Evolutionary conservation across 2,797 vertebrate genomes (phyloP), one percentile per base, ranked within the genome.

Genomic region (Hoplostethus atlanticus): DNA sequence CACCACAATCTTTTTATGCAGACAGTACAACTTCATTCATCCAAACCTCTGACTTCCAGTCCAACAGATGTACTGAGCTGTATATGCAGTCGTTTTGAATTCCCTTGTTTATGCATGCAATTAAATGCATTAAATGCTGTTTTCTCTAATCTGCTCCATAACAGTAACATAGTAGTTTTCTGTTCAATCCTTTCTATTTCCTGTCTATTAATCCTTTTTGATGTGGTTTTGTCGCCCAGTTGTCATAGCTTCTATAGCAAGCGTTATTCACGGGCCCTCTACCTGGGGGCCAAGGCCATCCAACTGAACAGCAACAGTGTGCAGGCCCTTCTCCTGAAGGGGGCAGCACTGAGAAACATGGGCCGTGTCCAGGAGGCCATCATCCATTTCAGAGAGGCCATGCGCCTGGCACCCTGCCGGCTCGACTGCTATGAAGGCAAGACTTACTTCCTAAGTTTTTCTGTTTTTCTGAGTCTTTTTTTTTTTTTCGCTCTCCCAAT

Each of bases 221-320:
- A 59, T 74, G n/a, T 62, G 5, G 55, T 7, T 52, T 47, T 75
- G 13, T 79, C 58, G 0, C 59, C 0, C 85, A 99, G 98, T 40
- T 99, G 97, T 88, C 97, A 99, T 84, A 99, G 98, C 89, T 99
- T 99, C 91, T 99, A 99, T 73, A 99, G 97, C 80, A 99, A 99
- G 88, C 94, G 98, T 28, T 98, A 99, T 79, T 99, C 98, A 25
- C 95, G 98, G 54, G 97, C 98, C 0, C 94, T 99, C 0, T 99
- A 99, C 90, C 90, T 99, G 51, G 98, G 98, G 30, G 98, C 98
- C 55, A 99, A 99, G 92, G 98, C 98, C 28, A 99, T 99, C 86
- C 98, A 99, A 90, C 94, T 99, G 65, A 99, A 99, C 85, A 99
- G 98, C 73, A 99, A 98, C 86, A 99, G 98, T 0, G 98, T 99